Conservation (phyloP, 1,140 invertebrate species). For the Dryas iulia region DNA sequence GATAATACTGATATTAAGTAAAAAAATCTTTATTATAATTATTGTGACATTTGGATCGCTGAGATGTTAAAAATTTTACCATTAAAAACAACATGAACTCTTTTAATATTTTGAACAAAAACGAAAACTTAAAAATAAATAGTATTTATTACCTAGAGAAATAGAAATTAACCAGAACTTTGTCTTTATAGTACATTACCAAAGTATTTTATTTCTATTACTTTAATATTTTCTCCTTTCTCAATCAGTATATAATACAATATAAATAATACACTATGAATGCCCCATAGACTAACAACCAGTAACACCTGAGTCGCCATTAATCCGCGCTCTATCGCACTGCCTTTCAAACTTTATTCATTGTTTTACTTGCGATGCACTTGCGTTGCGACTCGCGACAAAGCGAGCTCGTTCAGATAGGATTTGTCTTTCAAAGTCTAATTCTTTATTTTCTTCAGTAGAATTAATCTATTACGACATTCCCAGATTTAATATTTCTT, state of each 20-base stretch:
- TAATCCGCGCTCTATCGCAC: slow-evolving; percentile 46
- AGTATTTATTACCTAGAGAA: too few relatives aligned
- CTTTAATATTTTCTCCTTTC: too few relatives aligned
- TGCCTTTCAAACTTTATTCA: slow-evolving; percentile 56
- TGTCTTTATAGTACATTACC: too few relatives aligned
- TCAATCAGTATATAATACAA: too few relatives aligned
- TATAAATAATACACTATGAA: background rate
- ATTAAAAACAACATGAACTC: too few relatives aligned
- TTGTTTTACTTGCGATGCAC: slow-evolving; percentile 54
- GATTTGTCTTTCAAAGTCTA: slow-evolving; percentile 46
- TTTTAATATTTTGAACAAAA: too few relatives aligned
- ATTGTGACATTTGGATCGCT: too few relatives aligned
- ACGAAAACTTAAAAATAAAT: too few relatives aligned
- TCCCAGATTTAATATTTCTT: background rate
- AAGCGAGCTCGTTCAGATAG: slow-evolving; percentile 45
- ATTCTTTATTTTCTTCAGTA: slow-evolving; percentile 31
- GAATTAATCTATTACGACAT: slow-evolving; percentile 24
- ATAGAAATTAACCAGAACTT: too few relatives aligned
- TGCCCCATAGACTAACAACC: background rate
- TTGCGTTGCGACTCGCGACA: slow-evolving; percentile 30
- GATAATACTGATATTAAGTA: too few relatives aligned
- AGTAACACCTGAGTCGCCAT: slow-evolving; percentile 44
- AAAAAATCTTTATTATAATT: too few relatives aligned
- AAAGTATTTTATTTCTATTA: background rate
- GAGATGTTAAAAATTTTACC: too few relatives aligned